These are phyloP conservation scores for Ochlodes sylvanus DNA, from an alignment of 2,888 invertebrate species.

Conservation along the genomic window DNA sequence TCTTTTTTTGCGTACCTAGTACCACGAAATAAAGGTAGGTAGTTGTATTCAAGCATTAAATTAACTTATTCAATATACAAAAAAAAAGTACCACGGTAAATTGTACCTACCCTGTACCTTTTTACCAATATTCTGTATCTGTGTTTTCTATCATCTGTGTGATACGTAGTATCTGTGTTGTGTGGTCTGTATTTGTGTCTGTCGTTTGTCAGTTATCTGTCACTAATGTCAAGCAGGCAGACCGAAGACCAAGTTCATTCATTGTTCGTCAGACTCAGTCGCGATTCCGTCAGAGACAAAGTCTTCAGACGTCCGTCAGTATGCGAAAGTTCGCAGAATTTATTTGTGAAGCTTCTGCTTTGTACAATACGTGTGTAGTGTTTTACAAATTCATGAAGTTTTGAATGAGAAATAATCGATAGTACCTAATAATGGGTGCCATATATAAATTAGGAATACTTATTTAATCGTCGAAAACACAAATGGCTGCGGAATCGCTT, in stretches of 20 bases:
- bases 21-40: too few relatives aligned
- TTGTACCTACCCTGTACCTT: too few relatives aligned
- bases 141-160: too few relatives aligned
- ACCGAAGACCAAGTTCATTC: too few relatives aligned
- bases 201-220: conserved; percentile 1
- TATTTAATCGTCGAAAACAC: conserved; percentile 71
- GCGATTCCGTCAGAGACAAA: conserved; percentile 6
- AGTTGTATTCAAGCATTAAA: too few relatives aligned
- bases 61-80: too few relatives aligned
- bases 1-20: too few relatives aligned
- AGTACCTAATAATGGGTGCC: conserved; percentile 76
- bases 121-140: too few relatives aligned
- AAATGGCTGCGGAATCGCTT: conserved; percentile 81
- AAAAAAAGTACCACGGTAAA: too few relatives aligned
- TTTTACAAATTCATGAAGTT: conserved; percentile 68
- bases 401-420: conserved; percentile 74
- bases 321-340: conserved; percentile 47
- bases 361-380: conserved; percentile 67
- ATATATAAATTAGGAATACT: conserved; percentile 72
- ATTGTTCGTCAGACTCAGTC: neutral
- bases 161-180: too few relatives aligned
- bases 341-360: conserved; percentile 54
- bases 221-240: conserved; percentile 37
- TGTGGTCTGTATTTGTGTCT: neutral
- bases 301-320: conserved; percentile 42